These are phyloP conservation scores for Sphaerodactylus townsendi DNA, from an alignment of 2,113 vertebrate species.

Conservation along the genomic window DNA sequence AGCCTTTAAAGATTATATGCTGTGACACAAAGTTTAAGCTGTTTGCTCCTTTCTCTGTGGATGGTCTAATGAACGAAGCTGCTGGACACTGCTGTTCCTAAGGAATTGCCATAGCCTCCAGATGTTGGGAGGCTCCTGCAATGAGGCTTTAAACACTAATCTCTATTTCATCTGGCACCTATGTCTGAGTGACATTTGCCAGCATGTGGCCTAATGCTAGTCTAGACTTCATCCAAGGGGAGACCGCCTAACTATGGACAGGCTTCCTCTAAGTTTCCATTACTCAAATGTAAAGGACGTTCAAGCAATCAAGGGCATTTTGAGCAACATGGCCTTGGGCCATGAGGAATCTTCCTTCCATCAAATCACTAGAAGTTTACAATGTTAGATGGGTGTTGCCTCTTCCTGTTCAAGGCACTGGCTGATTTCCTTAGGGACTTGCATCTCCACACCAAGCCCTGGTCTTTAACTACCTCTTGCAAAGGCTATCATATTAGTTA, in stretches of 20 bases:
- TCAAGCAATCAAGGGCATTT: not conserved
- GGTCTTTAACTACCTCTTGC: not conserved
- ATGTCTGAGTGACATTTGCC: not conserved
- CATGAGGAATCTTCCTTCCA: not conserved
- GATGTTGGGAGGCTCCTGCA: rapidly evolving
- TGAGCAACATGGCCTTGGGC: not conserved
- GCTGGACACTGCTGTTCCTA: not conserved
- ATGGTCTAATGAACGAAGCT: not conserved
- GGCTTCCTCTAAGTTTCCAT: not conserved
- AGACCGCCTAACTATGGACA: not conserved
- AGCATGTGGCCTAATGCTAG: not conserved
- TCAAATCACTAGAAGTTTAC: not conserved
- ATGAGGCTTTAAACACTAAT: not conserved
- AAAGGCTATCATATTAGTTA: not conserved
- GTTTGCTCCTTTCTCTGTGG: not conserved
- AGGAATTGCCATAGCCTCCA: not conserved
- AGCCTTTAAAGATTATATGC: not conserved
- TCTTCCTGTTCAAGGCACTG: not conserved
- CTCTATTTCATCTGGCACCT: not conserved
- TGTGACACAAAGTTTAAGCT: not conserved
- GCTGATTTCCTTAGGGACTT: not conserved
- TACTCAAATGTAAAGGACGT: not conserved
- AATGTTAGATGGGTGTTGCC: not conserved
- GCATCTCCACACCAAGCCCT: not conserved
- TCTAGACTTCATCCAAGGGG: not conserved